phyloP scores from a whole-genome alignment of 2,113 vertebrate species.

The Echinops telfairi region DNA sequence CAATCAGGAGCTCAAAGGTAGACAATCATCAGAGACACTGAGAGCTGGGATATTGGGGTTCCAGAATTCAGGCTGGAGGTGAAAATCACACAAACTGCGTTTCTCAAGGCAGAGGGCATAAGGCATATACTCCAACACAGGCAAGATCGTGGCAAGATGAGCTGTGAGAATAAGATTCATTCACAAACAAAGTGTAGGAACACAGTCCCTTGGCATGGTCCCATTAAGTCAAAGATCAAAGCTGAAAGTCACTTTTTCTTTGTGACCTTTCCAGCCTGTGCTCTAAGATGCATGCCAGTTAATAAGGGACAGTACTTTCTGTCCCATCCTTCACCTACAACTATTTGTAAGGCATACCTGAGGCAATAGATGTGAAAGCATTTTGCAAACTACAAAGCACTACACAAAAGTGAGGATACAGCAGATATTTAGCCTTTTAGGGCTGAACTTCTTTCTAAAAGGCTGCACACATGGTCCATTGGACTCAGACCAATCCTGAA shows the following conservation, averaged over 20 bases:
- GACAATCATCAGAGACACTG: neutral
- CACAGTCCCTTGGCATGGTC: neutral
- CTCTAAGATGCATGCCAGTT: neutral
- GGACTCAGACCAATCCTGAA: neutral
- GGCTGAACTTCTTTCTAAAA: neutral
- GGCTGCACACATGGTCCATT: neutral
- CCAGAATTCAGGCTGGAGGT: neutral
- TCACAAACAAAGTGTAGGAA: neutral
- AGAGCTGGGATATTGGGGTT: neutral
- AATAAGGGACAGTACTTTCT: neutral
- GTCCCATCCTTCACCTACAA: neutral
- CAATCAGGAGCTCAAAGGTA: neutral
- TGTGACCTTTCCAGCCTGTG: neutral
- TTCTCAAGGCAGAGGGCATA: neutral
- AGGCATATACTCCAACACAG: neutral
- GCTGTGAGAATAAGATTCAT: neutral
- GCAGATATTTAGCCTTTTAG: neutral
- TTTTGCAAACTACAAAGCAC: neutral
- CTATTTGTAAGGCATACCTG: neutral
- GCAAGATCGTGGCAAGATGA: neutral
- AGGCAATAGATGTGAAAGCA: neutral
- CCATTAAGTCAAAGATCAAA: neutral
- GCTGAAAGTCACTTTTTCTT: neutral
- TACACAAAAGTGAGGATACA: neutral
- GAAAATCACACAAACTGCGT: neutral